Base-by-base conservation (phyloP, 2,797 vertebrate species). In the Dermochelys coriacea region DNA sequence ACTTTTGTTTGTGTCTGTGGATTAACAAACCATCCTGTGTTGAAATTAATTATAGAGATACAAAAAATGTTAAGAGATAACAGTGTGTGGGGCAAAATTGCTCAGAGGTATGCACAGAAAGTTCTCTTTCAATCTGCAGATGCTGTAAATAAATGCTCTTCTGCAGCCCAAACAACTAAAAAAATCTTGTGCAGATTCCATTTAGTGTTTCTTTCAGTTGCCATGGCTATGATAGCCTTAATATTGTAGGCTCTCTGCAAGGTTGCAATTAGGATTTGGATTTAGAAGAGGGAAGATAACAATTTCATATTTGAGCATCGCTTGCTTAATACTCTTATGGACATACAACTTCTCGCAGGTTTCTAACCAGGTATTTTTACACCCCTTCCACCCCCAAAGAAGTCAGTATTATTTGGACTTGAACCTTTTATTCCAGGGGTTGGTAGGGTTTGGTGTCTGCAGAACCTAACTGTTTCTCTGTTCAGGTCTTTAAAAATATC, bases 201-300 rank as follows among this genome's bases (percentile, higher is more conserved):
- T 93, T 97, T 97, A 95, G 96, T 85, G 82, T 78, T 97, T 97
- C 92, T 84, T 97, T 97, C n/a, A 6, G 98, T 98, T 98, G 92
- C 98, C 97, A 98, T 97, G 98, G 97, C 98, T 98, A 97, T 98
- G 97, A 97, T 95, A 95, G 96, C 95, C 92, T 97, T 97, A 98
- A 98, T 97, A 97, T 68, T 94, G 94, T 95, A 82, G 88, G 95
- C 97, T 98, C 97, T 97, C 98, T 98, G 97, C 97, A 98, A 98
- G 98, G 97, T 95, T 97, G 98, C 97, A 98, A 98, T 98, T 98
- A 98, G 97, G 97, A 97, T 98, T 98, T 98, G 97, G 97, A 98
- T 98, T 98, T 97, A 97, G 95, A 98, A 97, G 93, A 97, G 96
- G 64, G 93, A 96, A 95, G 97, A 98, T 98, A 98, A 98, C 97